These are phyloP conservation scores for Cyclina sinensis DNA, from an alignment of 1,140 invertebrate genomes.

Conservation along the genomic window DNA sequence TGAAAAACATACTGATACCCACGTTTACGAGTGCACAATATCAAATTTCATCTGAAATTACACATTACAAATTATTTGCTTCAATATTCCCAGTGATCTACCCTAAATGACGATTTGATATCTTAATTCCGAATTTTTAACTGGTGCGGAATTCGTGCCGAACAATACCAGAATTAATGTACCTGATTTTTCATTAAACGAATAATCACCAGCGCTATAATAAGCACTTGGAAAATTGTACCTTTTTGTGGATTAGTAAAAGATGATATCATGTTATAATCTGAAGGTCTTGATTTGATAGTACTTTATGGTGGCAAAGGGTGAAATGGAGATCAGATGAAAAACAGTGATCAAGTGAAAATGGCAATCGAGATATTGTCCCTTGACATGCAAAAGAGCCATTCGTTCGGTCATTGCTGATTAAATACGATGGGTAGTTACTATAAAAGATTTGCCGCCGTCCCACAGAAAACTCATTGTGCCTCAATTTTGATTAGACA, in stretches of 20 bases:
- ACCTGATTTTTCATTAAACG: slow-evolving; percentile 66
- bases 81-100: slow-evolving; percentile 55
- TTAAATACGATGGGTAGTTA: slow-evolving; percentile 16
- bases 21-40: slow-evolving; percentile 55
- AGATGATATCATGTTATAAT: slow-evolving; percentile 62
- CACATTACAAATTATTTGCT: slow-evolving; percentile 67
- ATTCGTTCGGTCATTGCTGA: slow-evolving; percentile 44
- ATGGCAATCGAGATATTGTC: slow-evolving; percentile 14
- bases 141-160: slow-evolving; percentile 32
- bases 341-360: slow-evolving; percentile 57
- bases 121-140: slow-evolving; percentile 68
- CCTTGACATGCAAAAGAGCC: slow-evolving; percentile 50
- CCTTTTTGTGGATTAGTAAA: slow-evolving; percentile 64
- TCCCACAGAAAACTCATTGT: slow-evolving; percentile 17
- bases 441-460: slow-evolving; percentile 8
- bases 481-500: slow-evolving; percentile 23
- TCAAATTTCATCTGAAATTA: slow-evolving; percentile 64
- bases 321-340: slow-evolving; percentile 44
- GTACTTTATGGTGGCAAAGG: slow-evolving; percentile 53
- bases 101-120: slow-evolving; percentile 42
- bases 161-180: slow-evolving; percentile 56
- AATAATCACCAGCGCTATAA: slow-evolving; percentile 44
- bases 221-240: slow-evolving; percentile 31
- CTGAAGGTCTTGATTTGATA: slow-evolving; percentile 64
- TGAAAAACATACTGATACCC: slow-evolving; percentile 36